Percentiles rank a stretch among this genome's conserved stretches.
Conservation (phyloP, 1,140 invertebrate genomes). For the Antheraea pernyi region DNA sequence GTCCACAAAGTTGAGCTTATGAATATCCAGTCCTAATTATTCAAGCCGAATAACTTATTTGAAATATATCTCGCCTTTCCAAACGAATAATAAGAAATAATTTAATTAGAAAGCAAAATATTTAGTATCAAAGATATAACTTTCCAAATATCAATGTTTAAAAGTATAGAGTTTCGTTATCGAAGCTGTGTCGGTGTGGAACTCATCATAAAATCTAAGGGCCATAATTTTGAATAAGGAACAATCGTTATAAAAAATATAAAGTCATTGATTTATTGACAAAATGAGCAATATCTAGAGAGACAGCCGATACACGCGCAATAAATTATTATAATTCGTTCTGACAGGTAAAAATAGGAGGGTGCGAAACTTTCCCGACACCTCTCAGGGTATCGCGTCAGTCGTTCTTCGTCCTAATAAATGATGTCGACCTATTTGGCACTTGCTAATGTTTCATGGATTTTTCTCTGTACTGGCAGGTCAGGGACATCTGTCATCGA, state of each 20-base stretch:
- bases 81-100: background rate
- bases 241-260: too few species aligned
- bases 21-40: background rate
- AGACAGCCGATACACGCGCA: background rate
- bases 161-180: too few species aligned
- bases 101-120: background rate
- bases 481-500: slow-evolving; percentile 12
- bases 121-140: background rate
- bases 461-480: background rate
- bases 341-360: slow-evolving; percentile 15
- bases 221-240: too few species aligned
- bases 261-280: background rate
- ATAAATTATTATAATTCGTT: slow-evolving; percentile 6
- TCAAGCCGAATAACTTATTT: background rate
- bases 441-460: slow-evolving; percentile 14
- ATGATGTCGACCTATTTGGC: slow-evolving; percentile 20
- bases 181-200: too few species aligned
- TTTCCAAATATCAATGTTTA: too few species aligned
- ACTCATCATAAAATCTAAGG: too few species aligned
- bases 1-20: background rate
- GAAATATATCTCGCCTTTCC: background rate
- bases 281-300: background rate
- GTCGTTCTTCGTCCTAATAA: slow-evolving; percentile 8
- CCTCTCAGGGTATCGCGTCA: slow-evolving; percentile 2
- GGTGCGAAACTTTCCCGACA: slow-evolving; percentile 1